Evolutionary conservation across 2,113 vertebrate species (phyloP).

Genomic region (Lasiurus cinereus): DNA sequence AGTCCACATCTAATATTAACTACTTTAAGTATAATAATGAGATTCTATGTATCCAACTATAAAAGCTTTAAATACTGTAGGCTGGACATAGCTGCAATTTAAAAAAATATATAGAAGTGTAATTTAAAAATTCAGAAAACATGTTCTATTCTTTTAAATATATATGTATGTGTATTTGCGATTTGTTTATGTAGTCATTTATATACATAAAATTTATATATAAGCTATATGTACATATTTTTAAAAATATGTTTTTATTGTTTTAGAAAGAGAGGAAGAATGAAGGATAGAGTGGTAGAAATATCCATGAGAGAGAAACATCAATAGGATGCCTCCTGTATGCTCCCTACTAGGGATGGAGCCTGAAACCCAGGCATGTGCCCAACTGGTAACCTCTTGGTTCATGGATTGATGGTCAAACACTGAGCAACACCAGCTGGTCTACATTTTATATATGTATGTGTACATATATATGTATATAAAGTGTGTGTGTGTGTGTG

Average conservation of each 20-base stretch:
- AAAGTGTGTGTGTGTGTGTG: background rate
- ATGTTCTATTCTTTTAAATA: background rate
- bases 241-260: no score
- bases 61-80: background rate
- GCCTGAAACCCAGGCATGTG: no score
- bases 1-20: constrained; percentile 44
- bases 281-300: no score
- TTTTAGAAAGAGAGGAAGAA: no score
- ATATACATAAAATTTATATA: background rate
- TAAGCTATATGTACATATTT: background rate
- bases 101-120: background rate
- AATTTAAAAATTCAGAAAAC: constrained; percentile 20
- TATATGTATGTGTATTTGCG: background rate
- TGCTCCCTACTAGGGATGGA: no score
- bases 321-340: no score
- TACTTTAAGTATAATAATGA: constrained; percentile 66
- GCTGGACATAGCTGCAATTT: background rate
- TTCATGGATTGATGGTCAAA: no score
- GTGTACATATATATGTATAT: background rate
- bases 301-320: no score
- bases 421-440: no score
- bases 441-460: background rate
- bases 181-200: background rate
- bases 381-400: no score
- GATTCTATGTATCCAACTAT: constrained; percentile 37